Base-by-base conservation (phyloP, 2,888 invertebrate genomes). In the Chrysolina americana region DNA sequence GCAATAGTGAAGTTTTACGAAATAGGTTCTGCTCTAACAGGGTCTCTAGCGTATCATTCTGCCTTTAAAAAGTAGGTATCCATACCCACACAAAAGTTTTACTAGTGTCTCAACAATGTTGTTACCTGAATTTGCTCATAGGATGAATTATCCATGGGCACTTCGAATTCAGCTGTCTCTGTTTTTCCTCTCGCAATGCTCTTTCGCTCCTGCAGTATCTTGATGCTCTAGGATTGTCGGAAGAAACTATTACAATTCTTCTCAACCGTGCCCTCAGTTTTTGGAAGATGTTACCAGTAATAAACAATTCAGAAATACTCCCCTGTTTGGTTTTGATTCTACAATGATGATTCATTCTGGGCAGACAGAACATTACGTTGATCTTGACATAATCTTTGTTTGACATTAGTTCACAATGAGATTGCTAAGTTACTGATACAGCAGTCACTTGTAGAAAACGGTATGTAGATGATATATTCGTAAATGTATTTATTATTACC, bases 111-210 rank as follows among this genome's bases (percentile, higher is more conserved):
- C 4, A 53, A 53, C 53, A 53, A 53, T 53, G 17, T 9, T 47
- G 65, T 59, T 53, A 13, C 48, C 78, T 76, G 21, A 78, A 75
- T 62, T 62, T 75, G 65, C 81, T 81, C 23, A 81, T 75, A 10
- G 82, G 82, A 71, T 82, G 82, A 44, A 81, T 80, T 5, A 78
- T 69, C 41, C 66, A 77, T 0, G 65, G 53, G 19, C 68, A 47
- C 13, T 53, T 64, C 10, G 36, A 53, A 11, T 44, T 19, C 6
- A 76, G 48, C n/a, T 82, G 82, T 9, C 81, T 71, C 59, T 76
- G 21, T 63, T 77, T 73, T 65, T 79, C 78, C 0, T 74, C 48
- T n/a, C 70, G 65, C 9, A 82, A 69, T 17, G 77, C 76, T 17
- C 73, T 74, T 50, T 76, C 71, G 44, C 80, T 82, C 71, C 74